These are phyloP conservation scores for Ditylenchus weischeri DNA, from an alignment of 2,888 invertebrate species.

Conservation along the genomic window DNA sequence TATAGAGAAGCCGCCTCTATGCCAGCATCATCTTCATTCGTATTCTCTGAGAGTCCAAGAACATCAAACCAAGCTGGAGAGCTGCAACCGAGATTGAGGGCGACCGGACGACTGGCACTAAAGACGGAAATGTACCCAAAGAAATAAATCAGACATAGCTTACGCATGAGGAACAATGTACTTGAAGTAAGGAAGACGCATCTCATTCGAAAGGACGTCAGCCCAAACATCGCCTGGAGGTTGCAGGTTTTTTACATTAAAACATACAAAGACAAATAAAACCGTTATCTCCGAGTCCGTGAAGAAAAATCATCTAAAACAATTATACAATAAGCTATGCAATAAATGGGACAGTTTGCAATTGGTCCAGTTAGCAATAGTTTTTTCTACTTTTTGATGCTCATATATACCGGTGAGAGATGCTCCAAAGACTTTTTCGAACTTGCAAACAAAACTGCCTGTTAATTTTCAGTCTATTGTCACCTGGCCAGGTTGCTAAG, in stretches of 20 bases:
- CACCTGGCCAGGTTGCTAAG: background rate
- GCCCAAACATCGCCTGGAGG: slow-evolving; percentile 55
- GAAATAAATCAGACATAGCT: slow-evolving; percentile 12
- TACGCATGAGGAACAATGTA: too few relatives aligned
- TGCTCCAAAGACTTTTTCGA: too few relatives aligned
- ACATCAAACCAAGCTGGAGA: slow-evolving; percentile 59
- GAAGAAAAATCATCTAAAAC: slow-evolving; percentile 56
- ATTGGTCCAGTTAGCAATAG: too few relatives aligned
- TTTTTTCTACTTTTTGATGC: too few relatives aligned
- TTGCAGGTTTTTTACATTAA: too few relatives aligned
- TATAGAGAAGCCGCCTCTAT: too few relatives aligned
- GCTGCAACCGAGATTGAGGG: slow-evolving; percentile 55
- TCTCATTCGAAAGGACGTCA: slow-evolving; percentile 39
- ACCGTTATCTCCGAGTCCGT: slow-evolving; percentile 54
- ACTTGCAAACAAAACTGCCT: too few relatives aligned
- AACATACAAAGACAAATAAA: too few relatives aligned
- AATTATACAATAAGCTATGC: too few relatives aligned
- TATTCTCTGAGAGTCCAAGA: slow-evolving; percentile 50
- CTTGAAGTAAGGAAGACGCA: slow-evolving; percentile 39
- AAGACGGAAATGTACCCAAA: slow-evolving; percentile 16
- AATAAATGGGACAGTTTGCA: too few relatives aligned
- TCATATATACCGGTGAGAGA: too few relatives aligned
- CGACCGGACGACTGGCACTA: slow-evolving; percentile 47
- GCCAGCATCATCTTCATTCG: too few relatives aligned
- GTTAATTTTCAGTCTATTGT: slow-evolving; percentile 10